Percentiles rank a stretch among this genome's conserved stretches.
Conservation (phyloP, 1,140 invertebrate genomes). For the Drosophila funebris region DNA sequence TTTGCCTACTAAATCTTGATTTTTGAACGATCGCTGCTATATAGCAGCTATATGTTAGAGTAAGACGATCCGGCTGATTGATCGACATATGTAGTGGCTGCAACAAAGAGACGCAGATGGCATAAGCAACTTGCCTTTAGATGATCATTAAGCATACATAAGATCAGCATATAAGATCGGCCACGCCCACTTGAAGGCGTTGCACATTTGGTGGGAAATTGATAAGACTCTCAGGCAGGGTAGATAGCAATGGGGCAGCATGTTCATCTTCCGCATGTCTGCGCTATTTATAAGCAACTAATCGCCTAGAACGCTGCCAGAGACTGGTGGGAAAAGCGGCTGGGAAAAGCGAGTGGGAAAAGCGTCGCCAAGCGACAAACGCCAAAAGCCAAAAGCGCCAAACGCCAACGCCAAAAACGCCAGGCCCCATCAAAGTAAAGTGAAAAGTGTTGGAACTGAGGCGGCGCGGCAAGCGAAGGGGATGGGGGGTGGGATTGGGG, state of each 20-base stretch:
- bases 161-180: no score
- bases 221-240: not conserved
- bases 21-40: no score
- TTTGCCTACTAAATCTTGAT: no score
- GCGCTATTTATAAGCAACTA: conserved; percentile 74
- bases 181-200: no score
- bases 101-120: no score
- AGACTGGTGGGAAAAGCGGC: not conserved
- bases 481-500: not conserved
- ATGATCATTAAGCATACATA: no score
- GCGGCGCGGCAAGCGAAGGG: not conserved
- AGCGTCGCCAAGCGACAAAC: conserved; percentile 4
- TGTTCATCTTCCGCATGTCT: conserved; percentile 70
- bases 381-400: conserved; percentile 1
- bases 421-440: conserved; percentile 15
- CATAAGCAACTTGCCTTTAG: no score
- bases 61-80: no score
- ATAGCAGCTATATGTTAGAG: no score
- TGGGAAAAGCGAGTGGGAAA: not conserved
- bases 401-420: conserved; percentile 22
- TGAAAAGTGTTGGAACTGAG: conserved; percentile 5
- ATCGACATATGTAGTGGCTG: no score
- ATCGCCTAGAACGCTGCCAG: conserved; percentile 72
- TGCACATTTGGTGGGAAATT: not conserved
- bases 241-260: conserved; percentile 4